Conservation (phyloP, 2,888 invertebrate species). For the Drosophila mercatorum region DNA sequence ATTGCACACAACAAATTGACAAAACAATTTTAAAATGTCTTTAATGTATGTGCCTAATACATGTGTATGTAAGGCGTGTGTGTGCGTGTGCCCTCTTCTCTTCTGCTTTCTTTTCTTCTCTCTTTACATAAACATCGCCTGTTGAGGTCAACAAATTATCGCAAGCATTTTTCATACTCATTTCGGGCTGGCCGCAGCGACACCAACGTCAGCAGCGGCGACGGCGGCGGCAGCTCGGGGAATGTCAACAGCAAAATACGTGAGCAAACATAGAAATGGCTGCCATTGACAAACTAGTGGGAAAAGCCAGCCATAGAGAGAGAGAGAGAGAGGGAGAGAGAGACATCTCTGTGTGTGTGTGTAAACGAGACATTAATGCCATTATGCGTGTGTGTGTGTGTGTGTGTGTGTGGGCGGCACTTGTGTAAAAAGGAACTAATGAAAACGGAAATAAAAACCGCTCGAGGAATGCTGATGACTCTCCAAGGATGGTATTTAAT, state of each 20-base stretch:
- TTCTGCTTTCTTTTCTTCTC: neutral
- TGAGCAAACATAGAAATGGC: slow-evolving; percentile 80
- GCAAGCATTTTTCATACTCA: slow-evolving; percentile 69
- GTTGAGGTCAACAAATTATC: slow-evolving; percentile 79
- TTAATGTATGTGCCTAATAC: slow-evolving; percentile 14
- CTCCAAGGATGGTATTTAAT: slow-evolving; percentile 81
- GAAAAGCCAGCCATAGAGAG: slow-evolving; percentile 24
- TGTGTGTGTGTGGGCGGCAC: slow-evolving; percentile 65
- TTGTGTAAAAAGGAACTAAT: slow-evolving; percentile 81
- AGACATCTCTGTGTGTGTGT: slow-evolving; percentile 7
- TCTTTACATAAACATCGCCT: slow-evolving; percentile 46
- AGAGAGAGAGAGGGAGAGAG: too few species aligned
- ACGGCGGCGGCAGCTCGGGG: slow-evolving; percentile 28
- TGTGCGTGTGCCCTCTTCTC: neutral
- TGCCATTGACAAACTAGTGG: slow-evolving; percentile 72
- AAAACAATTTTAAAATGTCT: slow-evolving; percentile 43
- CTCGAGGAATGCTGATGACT: slow-evolving; percentile 81
- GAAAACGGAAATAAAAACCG: slow-evolving; percentile 81
- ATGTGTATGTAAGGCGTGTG: neutral
- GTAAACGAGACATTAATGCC: slow-evolving; percentile 78
- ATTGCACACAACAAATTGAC: slow-evolving; percentile 43
- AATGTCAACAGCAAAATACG: slow-evolving; percentile 79
- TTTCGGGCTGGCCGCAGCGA: slow-evolving; percentile 41
- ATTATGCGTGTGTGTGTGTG: slow-evolving; percentile 60
- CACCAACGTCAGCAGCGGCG: neutral